These are phyloP conservation scores for Sarotherodon lohbergeri DNA, from an alignment of 2,113 vertebrate species.

Conservation along the genomic window DNA sequence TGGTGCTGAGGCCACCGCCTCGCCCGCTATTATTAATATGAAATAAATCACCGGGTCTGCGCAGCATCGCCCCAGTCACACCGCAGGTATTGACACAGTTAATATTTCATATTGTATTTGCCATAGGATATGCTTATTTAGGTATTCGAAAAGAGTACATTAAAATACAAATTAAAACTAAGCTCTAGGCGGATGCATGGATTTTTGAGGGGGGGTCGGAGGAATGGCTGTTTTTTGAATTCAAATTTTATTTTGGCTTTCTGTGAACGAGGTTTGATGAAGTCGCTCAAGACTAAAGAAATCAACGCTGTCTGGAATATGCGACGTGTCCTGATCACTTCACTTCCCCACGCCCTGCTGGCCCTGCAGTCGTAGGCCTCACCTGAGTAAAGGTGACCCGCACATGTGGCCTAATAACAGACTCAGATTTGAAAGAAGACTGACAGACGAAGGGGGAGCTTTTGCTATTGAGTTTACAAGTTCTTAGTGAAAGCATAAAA, in stretches of 20 bases:
- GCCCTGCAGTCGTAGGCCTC: background rate
- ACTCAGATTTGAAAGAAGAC: background rate
- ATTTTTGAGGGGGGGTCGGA: background rate
- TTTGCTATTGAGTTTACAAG: background rate
- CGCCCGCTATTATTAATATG: slow-evolving; percentile 48
- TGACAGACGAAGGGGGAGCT: too few relatives aligned
- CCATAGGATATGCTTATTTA: slow-evolving; percentile 62
- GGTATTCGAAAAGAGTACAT: slow-evolving; percentile 59
- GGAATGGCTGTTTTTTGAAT: background rate
- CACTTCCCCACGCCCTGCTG: slow-evolving; percentile 1
- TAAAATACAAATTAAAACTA: slow-evolving; percentile 63
- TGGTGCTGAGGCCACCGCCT: slow-evolving; percentile 38
- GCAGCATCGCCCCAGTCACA: slow-evolving; percentile 58
- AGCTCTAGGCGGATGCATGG: slow-evolving; percentile 48
- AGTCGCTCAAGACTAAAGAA: background rate
- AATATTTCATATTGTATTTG: slow-evolving; percentile 71
- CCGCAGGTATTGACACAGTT: slow-evolving; percentile 64
- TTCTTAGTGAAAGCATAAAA: slow-evolving; percentile 41
- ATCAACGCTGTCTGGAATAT: background rate
- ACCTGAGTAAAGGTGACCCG: background rate
- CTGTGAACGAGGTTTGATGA: background rate
- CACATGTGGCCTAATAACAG: background rate
- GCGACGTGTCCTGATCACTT: slow-evolving; percentile 1
- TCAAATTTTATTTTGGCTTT: slow-evolving; percentile 12
- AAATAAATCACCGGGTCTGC: slow-evolving; percentile 62